phyloP scores from a whole-genome alignment of 2,113 vertebrate genomes.

The Reinhardtius hippoglossoides region DNA sequence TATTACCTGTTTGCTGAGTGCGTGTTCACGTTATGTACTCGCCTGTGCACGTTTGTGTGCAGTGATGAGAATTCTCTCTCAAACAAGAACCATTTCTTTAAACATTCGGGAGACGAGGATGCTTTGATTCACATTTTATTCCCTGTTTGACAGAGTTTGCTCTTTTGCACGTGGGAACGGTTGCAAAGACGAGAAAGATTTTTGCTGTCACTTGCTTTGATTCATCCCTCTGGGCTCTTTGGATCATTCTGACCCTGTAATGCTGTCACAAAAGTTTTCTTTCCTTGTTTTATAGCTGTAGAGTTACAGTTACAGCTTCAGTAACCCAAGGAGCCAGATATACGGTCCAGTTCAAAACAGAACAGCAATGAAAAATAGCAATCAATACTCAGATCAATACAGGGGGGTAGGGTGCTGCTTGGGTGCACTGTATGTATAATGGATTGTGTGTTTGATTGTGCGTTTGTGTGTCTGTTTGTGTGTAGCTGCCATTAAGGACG shows the following conservation, averaged over 20 bases:
- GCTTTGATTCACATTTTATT: no score
- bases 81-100: not conserved
- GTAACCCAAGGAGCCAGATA: not conserved
- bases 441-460: constrained; percentile 10
- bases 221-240: constrained; percentile 15
- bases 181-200: constrained; percentile 3
- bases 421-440: constrained; percentile 8
- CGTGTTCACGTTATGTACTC: not conserved
- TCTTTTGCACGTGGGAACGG: not conserved
- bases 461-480: constrained; percentile 5
- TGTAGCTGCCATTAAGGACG: constrained; percentile 25
- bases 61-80: not conserved
- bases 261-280: not conserved
- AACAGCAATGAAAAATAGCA: constrained; percentile 32
- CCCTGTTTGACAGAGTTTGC: no score
- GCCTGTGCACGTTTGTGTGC: constrained; percentile 10
- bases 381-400: constrained; percentile 33
- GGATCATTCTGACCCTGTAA: constrained; percentile 30
- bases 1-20: constrained; percentile 24
- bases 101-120: no score
- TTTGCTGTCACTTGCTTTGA: constrained; percentile 28
- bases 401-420: not conserved
- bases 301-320: constrained; percentile 3
- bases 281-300: not conserved
- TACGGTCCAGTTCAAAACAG: not conserved